A percentile compares a stretch with the other conserved stretches of the same genome.
Conservation (phyloP, 2,113 vertebrate genomes). For the Daubentonia madagascariensis region DNA sequence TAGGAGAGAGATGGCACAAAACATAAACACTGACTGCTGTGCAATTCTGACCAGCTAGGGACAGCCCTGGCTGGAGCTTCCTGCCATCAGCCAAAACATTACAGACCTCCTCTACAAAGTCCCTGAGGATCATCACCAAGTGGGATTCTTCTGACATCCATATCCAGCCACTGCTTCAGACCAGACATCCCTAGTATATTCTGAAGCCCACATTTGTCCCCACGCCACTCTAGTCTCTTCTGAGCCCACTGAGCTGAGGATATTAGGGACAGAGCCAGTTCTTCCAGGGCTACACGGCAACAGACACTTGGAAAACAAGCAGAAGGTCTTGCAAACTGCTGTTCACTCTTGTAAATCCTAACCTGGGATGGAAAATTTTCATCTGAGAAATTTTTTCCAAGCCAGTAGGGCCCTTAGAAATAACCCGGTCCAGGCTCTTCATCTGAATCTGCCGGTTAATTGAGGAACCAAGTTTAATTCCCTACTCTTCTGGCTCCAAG, state of each 20-base stretch:
- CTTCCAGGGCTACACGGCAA: not conserved
- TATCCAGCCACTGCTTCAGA: not conserved
- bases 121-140: not conserved
- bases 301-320: not conserved
- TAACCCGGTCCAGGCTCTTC: not conserved
- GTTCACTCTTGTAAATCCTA: not conserved
- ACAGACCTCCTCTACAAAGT: not conserved
- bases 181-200: not conserved
- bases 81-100: not conserved
- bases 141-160: not conserved
- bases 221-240: not conserved
- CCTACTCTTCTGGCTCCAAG: not conserved
- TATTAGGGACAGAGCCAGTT: not conserved
- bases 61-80: not conserved
- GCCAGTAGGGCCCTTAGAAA: not conserved
- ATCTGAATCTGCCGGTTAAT: not conserved
- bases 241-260: not conserved
- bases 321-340: not conserved
- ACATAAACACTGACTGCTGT: not conserved
- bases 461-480: not conserved
- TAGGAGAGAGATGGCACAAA: not conserved
- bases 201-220: not conserved
- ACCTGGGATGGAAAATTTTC: not conserved
- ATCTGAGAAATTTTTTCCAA: not conserved
- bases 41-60: not conserved